Evolutionary conservation across 2,888 invertebrate genomes (phyloP).

Genomic region (Aleiodes testaceus): DNA sequence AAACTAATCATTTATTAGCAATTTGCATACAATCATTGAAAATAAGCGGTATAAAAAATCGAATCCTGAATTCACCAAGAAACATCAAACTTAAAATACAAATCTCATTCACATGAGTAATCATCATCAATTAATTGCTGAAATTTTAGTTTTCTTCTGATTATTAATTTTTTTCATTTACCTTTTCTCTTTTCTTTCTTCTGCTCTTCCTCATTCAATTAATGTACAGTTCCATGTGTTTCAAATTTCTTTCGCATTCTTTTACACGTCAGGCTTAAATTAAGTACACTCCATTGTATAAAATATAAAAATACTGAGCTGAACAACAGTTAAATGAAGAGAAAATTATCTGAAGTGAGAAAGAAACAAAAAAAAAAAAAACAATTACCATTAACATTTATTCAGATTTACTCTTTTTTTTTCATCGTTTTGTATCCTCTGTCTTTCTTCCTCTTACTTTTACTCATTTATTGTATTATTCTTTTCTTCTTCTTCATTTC

Average conservation of each 20-base stretch:
- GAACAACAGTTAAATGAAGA: conserved; percentile 53
- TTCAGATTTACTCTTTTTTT: conserved; percentile 33
- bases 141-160: background rate
- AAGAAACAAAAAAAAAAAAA: background rate
- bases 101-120: conserved; percentile 39
- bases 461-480: conserved; percentile 48
- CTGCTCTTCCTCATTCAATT: conserved; percentile 30
- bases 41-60: conserved; percentile 69
- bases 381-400: conserved; percentile 47
- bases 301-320: conserved; percentile 72
- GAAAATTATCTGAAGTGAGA: conserved; percentile 5
- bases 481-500: conserved; percentile 36
- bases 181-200: too few relatives aligned
- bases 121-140: conserved; percentile 33
- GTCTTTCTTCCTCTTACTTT: conserved; percentile 46
- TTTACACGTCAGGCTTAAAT: conserved; percentile 64
- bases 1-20: conserved; percentile 68
- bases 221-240: conserved; percentile 57
- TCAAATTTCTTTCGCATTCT: conserved; percentile 54
- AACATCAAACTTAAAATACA: conserved; percentile 49
- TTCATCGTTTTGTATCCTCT: conserved; percentile 42
- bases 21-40: conserved; percentile 67
- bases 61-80: conserved; percentile 48
- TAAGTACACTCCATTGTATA: conserved; percentile 68
- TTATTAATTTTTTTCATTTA: conserved; percentile 10